Base-by-base conservation (phyloP, 1,140 invertebrate genomes). In the Brachystomella parvula region DNA sequence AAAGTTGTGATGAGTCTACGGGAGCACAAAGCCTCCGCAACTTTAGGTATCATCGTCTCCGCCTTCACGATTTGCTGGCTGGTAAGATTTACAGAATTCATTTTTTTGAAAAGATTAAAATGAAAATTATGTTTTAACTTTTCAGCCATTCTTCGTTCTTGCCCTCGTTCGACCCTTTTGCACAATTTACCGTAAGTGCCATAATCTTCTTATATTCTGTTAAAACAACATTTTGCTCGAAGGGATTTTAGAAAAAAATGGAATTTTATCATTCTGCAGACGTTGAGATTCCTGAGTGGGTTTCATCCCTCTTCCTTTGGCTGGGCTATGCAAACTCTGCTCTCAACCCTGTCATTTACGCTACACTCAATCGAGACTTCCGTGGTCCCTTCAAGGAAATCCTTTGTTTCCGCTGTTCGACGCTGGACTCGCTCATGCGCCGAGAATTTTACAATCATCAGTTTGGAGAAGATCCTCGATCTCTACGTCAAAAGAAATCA, bases 1-100 rank as follows among this genome's bases (percentile, higher is more conserved):
- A 71, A 68, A 66, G 21, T 66, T n/a, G 39, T 70, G 31, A 32
- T 67, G 19, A 65, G 69, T 26, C 61, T 73, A 44, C 66, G 64
- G 73, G 92, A 95, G 75, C 83, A 92, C 53, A 96, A 97, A 77
- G 94, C 94, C 2, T 94, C 92, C 60, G 93, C 94, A 26, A 98
- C 95, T 0, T 82, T 98, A 63, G 94, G 94, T 17, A 96, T 99
- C 62, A 96, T 99, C 60, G 94, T 95, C 90, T 94, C 91, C 66
- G 92, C 94, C 0, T 98, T 99, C 75, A 90, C 89, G 19, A 81
- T 96, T 63, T 98, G 95, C 77, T 99, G 95, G 96, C 80, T 98
- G 32, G 95, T n/a, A 47, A 47, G 15, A 15, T 21, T 21, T 47
- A 15, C 21, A 21, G 15, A 47, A 47, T 21, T 15, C 44, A 47